Percentiles rank a stretch among this genome's conserved stretches.
Conservation (phyloP, 2,888 invertebrate genomes). For the Dicranocentrus wangi region DNA sequence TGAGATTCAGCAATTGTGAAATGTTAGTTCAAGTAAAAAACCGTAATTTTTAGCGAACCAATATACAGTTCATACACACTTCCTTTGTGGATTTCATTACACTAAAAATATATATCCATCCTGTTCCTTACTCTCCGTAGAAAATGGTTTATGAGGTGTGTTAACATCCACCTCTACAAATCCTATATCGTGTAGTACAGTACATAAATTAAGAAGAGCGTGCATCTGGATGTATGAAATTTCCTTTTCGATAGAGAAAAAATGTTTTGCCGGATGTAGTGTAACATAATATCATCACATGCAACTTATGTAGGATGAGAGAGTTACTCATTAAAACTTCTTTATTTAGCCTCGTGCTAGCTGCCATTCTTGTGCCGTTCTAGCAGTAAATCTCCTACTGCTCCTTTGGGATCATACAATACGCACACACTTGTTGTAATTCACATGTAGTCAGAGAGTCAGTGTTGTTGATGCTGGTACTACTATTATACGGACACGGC, state of each 20-base stretch:
- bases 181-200: neutral
- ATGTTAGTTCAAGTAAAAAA: too few species aligned
- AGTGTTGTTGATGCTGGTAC: neutral
- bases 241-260: too few species aligned
- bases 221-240: too few species aligned
- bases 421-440: slow-evolving; percentile 10
- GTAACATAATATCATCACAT: neutral
- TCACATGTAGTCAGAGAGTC: neutral
- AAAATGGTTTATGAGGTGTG: neutral
- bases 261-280: too few species aligned
- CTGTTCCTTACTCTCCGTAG: too few species aligned
- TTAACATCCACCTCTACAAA: neutral
- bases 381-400: slow-evolving; percentile 4
- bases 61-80: too few species aligned
- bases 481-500: neutral
- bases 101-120: too few species aligned
- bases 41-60: too few species aligned
- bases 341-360: slow-evolving; percentile 1
- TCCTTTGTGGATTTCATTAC: too few species aligned
- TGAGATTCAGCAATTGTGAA: too few species aligned
- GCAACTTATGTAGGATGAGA: neutral
- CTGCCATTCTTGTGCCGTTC: neutral
- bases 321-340: slow-evolving; percentile 17
- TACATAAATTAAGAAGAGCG: too few species aligned
- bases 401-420: slow-evolving; percentile 5